These are phyloP conservation scores for Psittacula echo DNA, from an alignment of 2,797 vertebrate genomes.

Conservation along the genomic window DNA sequence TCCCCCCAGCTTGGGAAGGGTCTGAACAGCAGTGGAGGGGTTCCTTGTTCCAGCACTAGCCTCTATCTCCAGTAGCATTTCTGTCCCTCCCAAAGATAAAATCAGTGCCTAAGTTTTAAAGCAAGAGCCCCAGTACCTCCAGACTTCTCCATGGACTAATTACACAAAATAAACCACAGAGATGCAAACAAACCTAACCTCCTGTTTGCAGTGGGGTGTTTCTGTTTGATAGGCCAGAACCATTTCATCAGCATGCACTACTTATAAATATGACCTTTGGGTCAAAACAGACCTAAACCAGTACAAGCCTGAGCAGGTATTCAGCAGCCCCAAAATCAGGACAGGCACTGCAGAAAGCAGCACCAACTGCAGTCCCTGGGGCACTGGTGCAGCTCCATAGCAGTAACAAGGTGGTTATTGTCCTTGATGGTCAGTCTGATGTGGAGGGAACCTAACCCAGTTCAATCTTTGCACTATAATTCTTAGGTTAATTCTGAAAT, in stretches of 20 bases:
- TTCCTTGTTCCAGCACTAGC: not conserved
- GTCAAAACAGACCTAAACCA: not conserved
- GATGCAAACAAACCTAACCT: conserved; percentile 48
- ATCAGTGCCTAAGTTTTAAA: not conserved
- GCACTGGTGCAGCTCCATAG: not conserved
- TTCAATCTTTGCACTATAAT: accelerated
- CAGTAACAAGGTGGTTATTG: not conserved
- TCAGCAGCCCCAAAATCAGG: not conserved
- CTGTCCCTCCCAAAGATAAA: not conserved
- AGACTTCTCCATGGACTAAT: not conserved
- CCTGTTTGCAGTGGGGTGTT: conserved; percentile 36
- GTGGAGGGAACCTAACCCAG: not conserved
- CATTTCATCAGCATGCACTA: not conserved
- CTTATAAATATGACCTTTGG: conserved; percentile 40
- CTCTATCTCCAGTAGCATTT: not conserved
- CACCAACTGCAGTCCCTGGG: not conserved
- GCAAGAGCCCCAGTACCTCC: not conserved
- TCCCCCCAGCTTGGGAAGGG: not conserved
- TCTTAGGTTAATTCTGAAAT: not conserved
- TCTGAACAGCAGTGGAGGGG: accelerated
- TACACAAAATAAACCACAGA: not conserved
- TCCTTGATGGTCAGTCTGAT: accelerated
- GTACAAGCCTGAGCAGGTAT: not conserved
- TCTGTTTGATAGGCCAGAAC: conserved; percentile 11
- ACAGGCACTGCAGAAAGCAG: accelerated